phyloP scores from a whole-genome alignment of 2,797 vertebrate species.

The Poecilia picta region DNA sequence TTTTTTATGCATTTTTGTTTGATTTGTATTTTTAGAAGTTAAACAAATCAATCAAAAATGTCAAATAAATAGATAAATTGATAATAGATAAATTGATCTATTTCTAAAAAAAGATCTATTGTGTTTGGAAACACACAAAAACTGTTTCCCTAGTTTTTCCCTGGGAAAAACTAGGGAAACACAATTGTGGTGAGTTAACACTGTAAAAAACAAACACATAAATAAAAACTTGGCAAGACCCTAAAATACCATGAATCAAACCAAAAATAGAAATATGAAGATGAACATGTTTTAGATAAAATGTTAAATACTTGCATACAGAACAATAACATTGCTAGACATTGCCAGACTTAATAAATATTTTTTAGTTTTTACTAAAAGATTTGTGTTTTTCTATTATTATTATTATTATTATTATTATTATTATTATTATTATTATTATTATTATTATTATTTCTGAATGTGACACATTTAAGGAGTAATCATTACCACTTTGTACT shows the following conservation, averaged over 20 bases:
- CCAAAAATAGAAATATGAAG: background rate
- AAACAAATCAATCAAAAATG: too few relatives aligned
- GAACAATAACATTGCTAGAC: background rate
- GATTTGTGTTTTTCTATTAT: background rate
- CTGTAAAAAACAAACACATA: background rate
- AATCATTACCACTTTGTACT: conserved; percentile 10
- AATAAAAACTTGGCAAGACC: background rate
- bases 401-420: background rate
- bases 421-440: background rate
- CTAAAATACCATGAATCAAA: background rate
- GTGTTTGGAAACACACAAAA: too few relatives aligned
- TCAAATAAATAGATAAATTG: too few relatives aligned
- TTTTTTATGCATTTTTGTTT: too few relatives aligned
- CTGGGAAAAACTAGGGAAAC: too few relatives aligned
- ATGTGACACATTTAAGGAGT: background rate
- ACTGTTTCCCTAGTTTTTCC: too few relatives aligned
- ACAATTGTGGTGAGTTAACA: background rate
- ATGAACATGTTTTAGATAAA: background rate
- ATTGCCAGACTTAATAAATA: background rate
- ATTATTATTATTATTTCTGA: background rate
- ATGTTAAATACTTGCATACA: background rate
- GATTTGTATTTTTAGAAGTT: too few relatives aligned
- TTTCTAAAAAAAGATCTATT: too few relatives aligned
- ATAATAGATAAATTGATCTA: too few relatives aligned
- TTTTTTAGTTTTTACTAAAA: background rate